phyloP scores from a whole-genome alignment of 2,888 invertebrate species.

The Vesta saturnalis region DNA sequence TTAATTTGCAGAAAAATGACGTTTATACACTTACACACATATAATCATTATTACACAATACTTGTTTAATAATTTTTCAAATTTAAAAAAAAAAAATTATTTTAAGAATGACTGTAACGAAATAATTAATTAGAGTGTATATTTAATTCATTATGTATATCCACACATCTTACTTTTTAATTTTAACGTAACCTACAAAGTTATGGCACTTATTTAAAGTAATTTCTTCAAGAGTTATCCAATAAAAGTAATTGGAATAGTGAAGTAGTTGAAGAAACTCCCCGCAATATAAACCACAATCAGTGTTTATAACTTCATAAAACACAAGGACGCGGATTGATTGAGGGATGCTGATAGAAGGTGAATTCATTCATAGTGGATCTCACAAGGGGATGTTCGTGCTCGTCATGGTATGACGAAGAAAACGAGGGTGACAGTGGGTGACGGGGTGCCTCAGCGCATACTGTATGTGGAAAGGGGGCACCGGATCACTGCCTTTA shows the following conservation, averaged over 20 bases:
- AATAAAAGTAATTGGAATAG: conserved; percentile 39
- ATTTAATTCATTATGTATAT: no score
- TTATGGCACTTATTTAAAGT: no score
- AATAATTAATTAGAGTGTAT: no score
- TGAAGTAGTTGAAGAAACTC: conserved; percentile 31
- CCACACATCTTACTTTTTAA: no score
- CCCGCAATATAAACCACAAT: conserved; percentile 46
- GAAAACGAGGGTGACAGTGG: conserved; percentile 37
- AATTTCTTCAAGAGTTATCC: no score
- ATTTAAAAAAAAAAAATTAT: no score
- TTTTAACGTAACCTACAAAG: no score
- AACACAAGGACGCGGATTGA: conserved; percentile 50
- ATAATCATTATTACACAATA: no score
- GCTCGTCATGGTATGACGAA: conserved; percentile 38
- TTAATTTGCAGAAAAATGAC: no score
- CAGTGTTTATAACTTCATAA: conserved; percentile 54
- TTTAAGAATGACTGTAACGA: no score
- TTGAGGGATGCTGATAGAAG: conserved; percentile 49
- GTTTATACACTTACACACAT: no score
- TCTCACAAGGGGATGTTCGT: conserved; percentile 38
- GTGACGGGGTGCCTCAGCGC: conserved; percentile 36
- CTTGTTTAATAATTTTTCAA: no score
- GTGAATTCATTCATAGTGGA: conserved; percentile 45
- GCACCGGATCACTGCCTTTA: conserved; percentile 41
- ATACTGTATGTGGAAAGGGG: conserved; percentile 35